Evolutionary conservation across 2,888 invertebrate genomes (phyloP).

Genomic region (Stenichneumon culpator): DNA sequence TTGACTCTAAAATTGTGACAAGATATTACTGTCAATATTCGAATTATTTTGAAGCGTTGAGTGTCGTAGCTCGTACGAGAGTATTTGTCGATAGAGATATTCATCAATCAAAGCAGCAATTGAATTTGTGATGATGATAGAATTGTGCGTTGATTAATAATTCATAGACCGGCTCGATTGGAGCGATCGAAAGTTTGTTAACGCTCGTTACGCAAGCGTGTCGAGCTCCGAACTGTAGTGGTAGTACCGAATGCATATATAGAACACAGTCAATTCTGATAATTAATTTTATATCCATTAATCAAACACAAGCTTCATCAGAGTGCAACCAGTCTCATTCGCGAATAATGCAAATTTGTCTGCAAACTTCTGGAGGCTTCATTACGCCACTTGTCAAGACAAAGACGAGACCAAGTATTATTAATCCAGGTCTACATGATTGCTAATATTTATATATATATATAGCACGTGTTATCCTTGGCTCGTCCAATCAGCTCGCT

Average conservation of each 20-base stretch:
- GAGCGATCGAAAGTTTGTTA: constrained; percentile 52
- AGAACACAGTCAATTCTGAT: constrained; percentile 21
- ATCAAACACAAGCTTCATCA: constrained; percentile 34
- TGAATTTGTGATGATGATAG: not conserved
- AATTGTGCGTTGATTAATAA: constrained; percentile 53
- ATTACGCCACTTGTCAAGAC: not conserved
- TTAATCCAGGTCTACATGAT: not conserved
- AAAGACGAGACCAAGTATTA: not conserved
- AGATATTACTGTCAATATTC: constrained; percentile 27
- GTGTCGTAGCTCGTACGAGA: not conserved
- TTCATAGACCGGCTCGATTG: constrained; percentile 46
- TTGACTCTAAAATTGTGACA: too few species aligned
- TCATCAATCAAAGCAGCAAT: constrained; percentile 48
- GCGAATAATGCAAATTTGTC: not conserved
- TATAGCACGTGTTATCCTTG: too few species aligned
- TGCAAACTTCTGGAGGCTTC: not conserved
- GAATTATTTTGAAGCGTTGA: constrained; percentile 34
- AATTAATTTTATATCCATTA: constrained; percentile 52
- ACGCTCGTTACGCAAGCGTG: constrained; percentile 52
- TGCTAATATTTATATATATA: too few species aligned
- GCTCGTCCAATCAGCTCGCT: not conserved
- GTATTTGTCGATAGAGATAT: constrained; percentile 44
- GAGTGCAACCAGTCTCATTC: not conserved
- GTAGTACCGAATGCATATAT: constrained; percentile 29
- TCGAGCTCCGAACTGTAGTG: constrained; percentile 29